These are phyloP conservation scores for Tinea trinotella DNA, from an alignment of 2,888 invertebrate species.

Conservation along the genomic window DNA sequence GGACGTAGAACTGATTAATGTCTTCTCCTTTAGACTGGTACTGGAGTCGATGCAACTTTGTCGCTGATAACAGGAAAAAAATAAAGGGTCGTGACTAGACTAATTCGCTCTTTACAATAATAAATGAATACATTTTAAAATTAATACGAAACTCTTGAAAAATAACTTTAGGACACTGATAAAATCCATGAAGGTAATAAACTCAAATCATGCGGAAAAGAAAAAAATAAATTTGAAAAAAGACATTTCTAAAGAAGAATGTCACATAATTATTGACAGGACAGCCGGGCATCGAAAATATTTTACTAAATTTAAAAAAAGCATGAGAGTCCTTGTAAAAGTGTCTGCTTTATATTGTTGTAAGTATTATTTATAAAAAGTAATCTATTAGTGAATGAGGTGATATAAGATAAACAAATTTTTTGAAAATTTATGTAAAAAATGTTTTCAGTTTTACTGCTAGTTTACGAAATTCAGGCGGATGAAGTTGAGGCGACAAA, in stretches of 20 bases:
- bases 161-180: not conserved
- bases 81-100: conserved; percentile 67
- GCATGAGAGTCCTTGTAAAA: conserved; percentile 39
- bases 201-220: not conserved
- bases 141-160: not conserved
- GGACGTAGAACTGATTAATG: conserved; percentile 69
- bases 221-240: conserved; percentile 11
- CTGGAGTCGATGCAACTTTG: conserved; percentile 59
- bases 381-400: too few relatives aligned
- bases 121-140: not conserved
- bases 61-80: conserved; percentile 65
- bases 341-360: conserved; percentile 37
- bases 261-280: conserved; percentile 9
- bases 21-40: conserved; percentile 31
- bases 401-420: conserved; percentile 6
- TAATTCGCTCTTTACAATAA: conserved; percentile 51
- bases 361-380: conserved; percentile 31
- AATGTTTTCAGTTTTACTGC: conserved; percentile 31
- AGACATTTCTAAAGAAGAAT: conserved; percentile 9
- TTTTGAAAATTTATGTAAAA: conserved; percentile 4
- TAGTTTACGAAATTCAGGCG: conserved; percentile 34
- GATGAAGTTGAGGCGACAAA: conserved; percentile 35
- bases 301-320: conserved; percentile 25
- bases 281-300: not conserved
- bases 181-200: not conserved